phyloP scores from a whole-genome alignment of 2,113 vertebrate species.

The Strix uralensis region DNA sequence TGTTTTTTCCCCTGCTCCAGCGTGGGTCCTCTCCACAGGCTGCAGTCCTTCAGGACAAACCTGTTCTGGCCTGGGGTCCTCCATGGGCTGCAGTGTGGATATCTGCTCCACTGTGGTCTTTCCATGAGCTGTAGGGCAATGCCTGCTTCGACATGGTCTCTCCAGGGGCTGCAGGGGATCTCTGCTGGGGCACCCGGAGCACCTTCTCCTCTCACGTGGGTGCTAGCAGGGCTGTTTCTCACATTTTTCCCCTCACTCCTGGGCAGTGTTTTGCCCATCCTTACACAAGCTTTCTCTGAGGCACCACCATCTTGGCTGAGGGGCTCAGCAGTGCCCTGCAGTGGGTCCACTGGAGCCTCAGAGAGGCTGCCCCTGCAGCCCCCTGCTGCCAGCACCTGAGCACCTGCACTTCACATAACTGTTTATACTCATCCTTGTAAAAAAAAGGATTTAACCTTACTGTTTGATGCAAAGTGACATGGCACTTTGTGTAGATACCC shows the following conservation, averaged over 20 bases:
- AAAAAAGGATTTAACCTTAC: background rate
- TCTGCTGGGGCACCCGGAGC: background rate
- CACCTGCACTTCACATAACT: background rate
- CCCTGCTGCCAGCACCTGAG: accelerated
- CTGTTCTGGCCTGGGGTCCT: background rate
- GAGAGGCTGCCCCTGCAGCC: background rate
- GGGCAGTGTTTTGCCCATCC: background rate
- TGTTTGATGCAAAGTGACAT: background rate
- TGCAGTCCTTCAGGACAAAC: background rate
- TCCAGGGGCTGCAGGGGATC: background rate
- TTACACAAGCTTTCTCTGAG: background rate
- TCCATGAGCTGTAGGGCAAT: background rate
- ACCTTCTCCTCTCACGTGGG: background rate
- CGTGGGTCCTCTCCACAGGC: accelerated
- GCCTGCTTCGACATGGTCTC: background rate
- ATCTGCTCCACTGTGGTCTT: background rate
- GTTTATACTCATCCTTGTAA: background rate
- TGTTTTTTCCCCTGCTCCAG: background rate
- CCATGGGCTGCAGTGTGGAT: background rate
- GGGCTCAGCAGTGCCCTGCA: background rate
- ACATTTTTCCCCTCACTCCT: background rate
- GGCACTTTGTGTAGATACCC: background rate
- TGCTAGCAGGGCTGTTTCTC: background rate
- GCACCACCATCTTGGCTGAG: background rate
- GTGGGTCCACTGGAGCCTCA: background rate